Evolutionary conservation across 2,797 vertebrate genomes (phyloP).

Genomic region (Neosilurus mollespiculum): DNA sequence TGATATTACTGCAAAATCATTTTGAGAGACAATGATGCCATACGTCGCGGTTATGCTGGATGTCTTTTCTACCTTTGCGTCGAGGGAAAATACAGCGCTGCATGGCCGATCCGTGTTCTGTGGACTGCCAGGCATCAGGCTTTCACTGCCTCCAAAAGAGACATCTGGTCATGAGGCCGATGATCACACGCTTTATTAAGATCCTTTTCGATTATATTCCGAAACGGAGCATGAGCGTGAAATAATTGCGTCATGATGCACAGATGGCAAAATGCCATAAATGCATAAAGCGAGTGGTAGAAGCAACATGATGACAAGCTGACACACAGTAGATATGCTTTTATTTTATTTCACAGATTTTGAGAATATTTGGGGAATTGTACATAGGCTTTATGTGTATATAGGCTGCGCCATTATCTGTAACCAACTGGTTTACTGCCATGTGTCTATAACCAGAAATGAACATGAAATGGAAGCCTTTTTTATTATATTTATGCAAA

Average conservation of each 20-base stretch:
- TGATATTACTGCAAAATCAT: not conserved
- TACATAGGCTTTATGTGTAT: not conserved
- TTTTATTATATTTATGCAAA: not conserved
- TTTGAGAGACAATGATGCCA: not conserved
- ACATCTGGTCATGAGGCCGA: slow-evolving; percentile 9
- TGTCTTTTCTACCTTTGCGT: not conserved
- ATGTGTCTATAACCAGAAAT: not conserved
- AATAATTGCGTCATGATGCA: not conserved
- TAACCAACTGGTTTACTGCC: too few species aligned
- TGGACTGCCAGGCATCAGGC: not conserved
- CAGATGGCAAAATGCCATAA: not conserved
- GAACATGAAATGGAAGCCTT: not conserved
- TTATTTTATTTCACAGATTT: too few species aligned
- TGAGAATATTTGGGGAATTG: too few species aligned
- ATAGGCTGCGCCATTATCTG: not conserved
- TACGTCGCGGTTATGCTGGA: not conserved
- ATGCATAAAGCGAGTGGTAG: not conserved
- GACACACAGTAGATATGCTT: not conserved
- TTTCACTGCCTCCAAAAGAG: not conserved
- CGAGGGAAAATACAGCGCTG: not conserved
- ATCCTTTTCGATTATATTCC: slow-evolving; percentile 6
- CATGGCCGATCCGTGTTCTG: not conserved
- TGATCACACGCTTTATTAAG: slow-evolving; percentile 11
- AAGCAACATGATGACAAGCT: not conserved
- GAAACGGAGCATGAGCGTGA: not conserved